These are phyloP conservation scores for Chelmon rostratus DNA, from an alignment of 2,797 vertebrate species.

Conservation along the genomic window DNA sequence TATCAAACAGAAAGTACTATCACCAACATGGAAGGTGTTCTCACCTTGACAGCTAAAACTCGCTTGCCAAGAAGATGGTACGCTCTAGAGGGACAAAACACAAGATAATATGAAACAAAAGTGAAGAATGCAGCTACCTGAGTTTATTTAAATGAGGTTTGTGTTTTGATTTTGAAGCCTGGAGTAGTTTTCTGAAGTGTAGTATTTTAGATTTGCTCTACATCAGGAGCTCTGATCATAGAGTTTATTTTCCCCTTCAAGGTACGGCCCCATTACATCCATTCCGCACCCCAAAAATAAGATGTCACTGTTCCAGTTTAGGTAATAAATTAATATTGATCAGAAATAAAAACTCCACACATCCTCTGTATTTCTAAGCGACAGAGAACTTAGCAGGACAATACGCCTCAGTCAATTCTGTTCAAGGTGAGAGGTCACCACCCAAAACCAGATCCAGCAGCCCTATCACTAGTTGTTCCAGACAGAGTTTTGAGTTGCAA, in stretches of 20 bases:
- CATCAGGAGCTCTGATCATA: not conserved
- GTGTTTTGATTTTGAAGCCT: not conserved
- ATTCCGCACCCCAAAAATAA: not conserved
- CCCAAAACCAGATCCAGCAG: constrained; percentile 59
- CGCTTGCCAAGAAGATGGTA: constrained; percentile 94
- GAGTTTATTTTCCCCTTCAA: not conserved
- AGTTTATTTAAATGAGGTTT: not conserved
- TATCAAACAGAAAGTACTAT: not conserved
- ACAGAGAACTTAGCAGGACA: constrained; percentile 22
- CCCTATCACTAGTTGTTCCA: constrained; percentile 74
- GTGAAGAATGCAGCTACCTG: not conserved
- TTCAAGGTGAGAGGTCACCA: constrained; percentile 65
- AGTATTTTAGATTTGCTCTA: not conserved
- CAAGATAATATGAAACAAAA: constrained; percentile 19
- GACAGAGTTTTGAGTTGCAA: constrained; percentile 89
- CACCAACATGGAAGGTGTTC: constrained; percentile 44
- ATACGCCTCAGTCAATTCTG: constrained; percentile 34
- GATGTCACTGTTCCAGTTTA: not conserved
- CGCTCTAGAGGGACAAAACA: constrained; percentile 85
- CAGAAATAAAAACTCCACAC: not conserved
- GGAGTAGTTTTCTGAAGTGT: not conserved
- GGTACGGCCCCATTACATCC: not conserved
- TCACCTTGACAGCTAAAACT: constrained; percentile 97
- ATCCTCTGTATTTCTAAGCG: constrained; percentile 7
- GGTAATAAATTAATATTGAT: not conserved